Evolutionary conservation across 2,113 vertebrate genomes (phyloP).

Genomic region (Poeciliopsis occidentalis): DNA sequence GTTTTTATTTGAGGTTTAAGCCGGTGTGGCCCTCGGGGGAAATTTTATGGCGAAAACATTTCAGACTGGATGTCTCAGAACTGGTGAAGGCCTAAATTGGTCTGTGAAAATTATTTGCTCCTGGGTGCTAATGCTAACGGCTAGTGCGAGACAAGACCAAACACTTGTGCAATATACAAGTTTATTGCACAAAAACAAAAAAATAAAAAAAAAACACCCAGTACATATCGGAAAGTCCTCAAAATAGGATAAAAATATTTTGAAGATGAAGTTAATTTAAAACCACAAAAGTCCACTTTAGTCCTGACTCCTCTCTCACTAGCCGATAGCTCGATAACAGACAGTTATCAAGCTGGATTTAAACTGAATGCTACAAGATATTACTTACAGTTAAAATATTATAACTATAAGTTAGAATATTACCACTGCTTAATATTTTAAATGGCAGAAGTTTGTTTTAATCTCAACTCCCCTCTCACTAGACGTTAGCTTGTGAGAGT

Average conservation of each 20-base stretch:
- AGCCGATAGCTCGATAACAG: neutral
- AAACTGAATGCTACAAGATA: no score
- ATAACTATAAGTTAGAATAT: no score
- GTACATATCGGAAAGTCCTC: neutral
- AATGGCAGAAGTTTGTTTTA: no score
- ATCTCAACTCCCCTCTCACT: no score
- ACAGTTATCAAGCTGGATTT: no score
- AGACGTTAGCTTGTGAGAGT: no score
- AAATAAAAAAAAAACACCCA: neutral
- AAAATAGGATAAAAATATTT: neutral
- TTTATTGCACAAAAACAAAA: no score
- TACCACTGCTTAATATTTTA: no score
- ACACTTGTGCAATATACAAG: no score
- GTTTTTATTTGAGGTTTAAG: neutral
- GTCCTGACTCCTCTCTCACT: neutral
- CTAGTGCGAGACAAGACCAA: neutral
- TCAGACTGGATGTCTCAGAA: neutral
- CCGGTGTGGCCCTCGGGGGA: conserved; percentile 8
- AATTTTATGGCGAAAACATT: conserved; percentile 9
- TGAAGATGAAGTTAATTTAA: no score
- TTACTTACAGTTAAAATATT: no score
- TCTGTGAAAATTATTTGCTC: neutral
- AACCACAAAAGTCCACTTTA: neutral
- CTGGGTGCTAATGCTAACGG: neutral
- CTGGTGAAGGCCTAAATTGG: neutral